Base-by-base conservation (phyloP, 1,140 invertebrate genomes). In the Brachionus plicatilis region DNA sequence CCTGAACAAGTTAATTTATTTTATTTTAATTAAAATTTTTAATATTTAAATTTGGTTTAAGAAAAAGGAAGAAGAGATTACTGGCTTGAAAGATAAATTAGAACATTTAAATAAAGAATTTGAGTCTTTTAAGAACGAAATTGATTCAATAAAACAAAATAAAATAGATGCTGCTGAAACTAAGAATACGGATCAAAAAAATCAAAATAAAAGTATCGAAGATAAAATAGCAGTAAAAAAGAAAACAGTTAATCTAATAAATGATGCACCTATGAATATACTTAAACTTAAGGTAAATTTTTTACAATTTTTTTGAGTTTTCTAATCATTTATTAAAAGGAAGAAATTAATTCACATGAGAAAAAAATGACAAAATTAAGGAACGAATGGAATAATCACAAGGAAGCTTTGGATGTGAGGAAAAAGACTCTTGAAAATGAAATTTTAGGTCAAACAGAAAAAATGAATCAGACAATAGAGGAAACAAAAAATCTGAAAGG, bases 311-410 rank as follows among this genome's bases (percentile, higher is more conserved):
- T 12, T n/a, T 45, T n/a, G 27, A 24, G 72, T 24, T 12, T 53
- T 43, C 37, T 7, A 50, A 7, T 45, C 68, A 60, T 43, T 60
- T 47, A 72, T 8, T 85, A 93, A 37, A 90, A 92, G 88, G 87
- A 87, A 72, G 86, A 92, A 5, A 91, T 94, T 29, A 92, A 93
- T 85, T 88, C 89, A 14, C 92, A 91, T 86, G 90, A 90, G 37
- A 91, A 92, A 86, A 91, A 92, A 88, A 87, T 94, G 56, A 88
- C 92, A 9, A 91, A 89, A 85, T 88, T 94, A 85, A 92, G 92
- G 3, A 91, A 90, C 72, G 92, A 94, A 86, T 94, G 93, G 93
- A 92, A 93, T 85, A 91, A 92, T 85, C 92, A 93, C 85, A 90
- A 93, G 86, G 89, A 89, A 50, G 92, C 93, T 14, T 88, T 94